Base-by-base conservation (phyloP, 2,888 invertebrate species). In the Molorchus minor region DNA sequence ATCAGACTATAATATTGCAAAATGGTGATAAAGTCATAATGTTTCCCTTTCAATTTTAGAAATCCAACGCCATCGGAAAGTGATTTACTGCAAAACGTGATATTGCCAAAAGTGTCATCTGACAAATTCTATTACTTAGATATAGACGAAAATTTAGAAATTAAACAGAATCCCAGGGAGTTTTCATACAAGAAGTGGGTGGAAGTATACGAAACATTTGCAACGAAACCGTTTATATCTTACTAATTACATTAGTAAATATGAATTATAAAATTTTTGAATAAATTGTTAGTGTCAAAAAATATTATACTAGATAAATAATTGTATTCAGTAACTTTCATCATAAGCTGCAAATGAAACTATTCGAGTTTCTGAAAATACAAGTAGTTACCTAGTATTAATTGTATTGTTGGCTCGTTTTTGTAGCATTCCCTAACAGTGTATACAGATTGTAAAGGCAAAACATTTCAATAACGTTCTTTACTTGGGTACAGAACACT, bases 151-250 rank as follows among this genome's bases (percentile, higher is more conserved):
- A 25, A 57, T 53, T 21, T 63, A 20, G 30, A 21, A 15, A 47
- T 61, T 5, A 46, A 47, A 5, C 13, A 47, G 20, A 58, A 64
- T 30, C 64, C 64, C 8, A 44, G 64, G 29, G 49, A 58, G 13
- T 57, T 56, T 38, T 58, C 60, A 0, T 64, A 55, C 25, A 40
- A 35, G n/a, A 56, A 57, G 44, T 66, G 61, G 62, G 64, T 49
- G 21, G 59, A 47, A 41, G 54, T 61, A 17, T 66, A 35, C 12
- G 58, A 54, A 15, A 40, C 46, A 44, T 55, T 58, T 57, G 62
- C 5, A 30, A 49, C n/a, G 17, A 52, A 43, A 40, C 33, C 49
- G 19, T 49, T 40, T 10, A 19, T 16, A 15, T 43, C 38, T 17
- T 52, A 36, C n/a, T 45, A 44, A 16, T 15, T n/a, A n/a, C n/a